Conservation (phyloP, 2,888 invertebrate species). For the Lamellibrachia satsuma region DNA sequence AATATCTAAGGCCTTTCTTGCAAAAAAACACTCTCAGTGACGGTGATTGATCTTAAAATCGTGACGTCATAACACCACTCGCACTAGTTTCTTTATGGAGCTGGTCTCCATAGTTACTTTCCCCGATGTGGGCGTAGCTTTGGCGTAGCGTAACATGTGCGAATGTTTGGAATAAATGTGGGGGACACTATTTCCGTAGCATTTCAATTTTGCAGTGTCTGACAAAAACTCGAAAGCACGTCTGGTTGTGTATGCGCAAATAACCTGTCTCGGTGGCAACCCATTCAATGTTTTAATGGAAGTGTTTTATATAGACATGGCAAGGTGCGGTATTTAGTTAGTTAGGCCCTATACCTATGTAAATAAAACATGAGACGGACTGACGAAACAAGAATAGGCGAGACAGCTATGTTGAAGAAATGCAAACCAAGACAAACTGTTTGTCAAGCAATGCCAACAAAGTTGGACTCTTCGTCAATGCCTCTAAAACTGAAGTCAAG, state of each 20-base stretch:
- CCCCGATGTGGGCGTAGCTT: neutral
- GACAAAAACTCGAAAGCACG: neutral
- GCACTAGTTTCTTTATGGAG: neutral
- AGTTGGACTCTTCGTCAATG: no score
- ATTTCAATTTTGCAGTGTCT: neutral
- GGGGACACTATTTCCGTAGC: neutral
- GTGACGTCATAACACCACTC: neutral
- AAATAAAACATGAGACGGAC: no score
- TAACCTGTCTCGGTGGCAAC: neutral
- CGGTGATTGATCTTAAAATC: neutral
- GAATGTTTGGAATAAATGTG: neutral
- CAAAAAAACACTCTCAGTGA: neutral
- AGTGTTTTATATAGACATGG: no score
- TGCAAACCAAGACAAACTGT: no score
- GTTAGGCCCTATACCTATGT: no score
- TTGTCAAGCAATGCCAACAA: no score
- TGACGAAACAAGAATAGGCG: no score
- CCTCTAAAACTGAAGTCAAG: no score
- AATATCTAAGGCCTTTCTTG: neutral
- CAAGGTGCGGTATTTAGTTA: no score
- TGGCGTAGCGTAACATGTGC: neutral
- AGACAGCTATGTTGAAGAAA: no score
- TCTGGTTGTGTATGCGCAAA: neutral
- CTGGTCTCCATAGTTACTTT: neutral
- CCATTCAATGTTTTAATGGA: no score